These are phyloP conservation scores for Lophius piscatorius DNA, from an alignment of 2,113 vertebrate species.

Conservation along the genomic window DNA sequence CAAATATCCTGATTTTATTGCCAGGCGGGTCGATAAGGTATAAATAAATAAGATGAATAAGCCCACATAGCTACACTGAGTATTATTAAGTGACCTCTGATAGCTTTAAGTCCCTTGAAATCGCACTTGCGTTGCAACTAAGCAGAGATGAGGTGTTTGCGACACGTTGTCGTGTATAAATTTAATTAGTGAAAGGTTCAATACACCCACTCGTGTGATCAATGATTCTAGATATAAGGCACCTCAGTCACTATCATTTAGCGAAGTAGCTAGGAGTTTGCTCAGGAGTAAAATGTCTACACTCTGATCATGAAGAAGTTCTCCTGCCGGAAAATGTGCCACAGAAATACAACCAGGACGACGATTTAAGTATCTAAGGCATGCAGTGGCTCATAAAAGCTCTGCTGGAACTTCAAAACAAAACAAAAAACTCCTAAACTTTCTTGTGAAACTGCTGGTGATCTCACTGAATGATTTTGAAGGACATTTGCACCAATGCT, in stretches of 20 bases:
- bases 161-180: slow-evolving; percentile 37
- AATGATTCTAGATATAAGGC: not conserved
- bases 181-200: slow-evolving; percentile 28
- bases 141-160: slow-evolving; percentile 23
- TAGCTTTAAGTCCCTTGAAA: slow-evolving; percentile 1
- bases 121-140: slow-evolving; percentile 9
- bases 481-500: not conserved
- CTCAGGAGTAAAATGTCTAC: no score
- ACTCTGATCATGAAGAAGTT: no score
- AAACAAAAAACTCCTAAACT: not conserved
- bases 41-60: no score
- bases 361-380: no score
- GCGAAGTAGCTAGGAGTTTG: no score
- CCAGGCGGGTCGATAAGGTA: not conserved
- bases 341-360: no score
- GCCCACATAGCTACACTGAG: not conserved
- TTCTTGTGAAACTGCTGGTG: not conserved
- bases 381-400: no score
- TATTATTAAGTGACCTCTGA: slow-evolving; percentile 13
- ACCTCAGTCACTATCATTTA: no score
- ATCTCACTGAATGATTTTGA: slow-evolving; percentile 7
- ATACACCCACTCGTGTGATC: slow-evolving; percentile 6
- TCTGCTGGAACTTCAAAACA: not conserved
- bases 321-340: not conserved
- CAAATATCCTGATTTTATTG: not conserved